Evolutionary conservation across 2,113 vertebrate species (phyloP).

Genomic region (Raja brachyura): DNA sequence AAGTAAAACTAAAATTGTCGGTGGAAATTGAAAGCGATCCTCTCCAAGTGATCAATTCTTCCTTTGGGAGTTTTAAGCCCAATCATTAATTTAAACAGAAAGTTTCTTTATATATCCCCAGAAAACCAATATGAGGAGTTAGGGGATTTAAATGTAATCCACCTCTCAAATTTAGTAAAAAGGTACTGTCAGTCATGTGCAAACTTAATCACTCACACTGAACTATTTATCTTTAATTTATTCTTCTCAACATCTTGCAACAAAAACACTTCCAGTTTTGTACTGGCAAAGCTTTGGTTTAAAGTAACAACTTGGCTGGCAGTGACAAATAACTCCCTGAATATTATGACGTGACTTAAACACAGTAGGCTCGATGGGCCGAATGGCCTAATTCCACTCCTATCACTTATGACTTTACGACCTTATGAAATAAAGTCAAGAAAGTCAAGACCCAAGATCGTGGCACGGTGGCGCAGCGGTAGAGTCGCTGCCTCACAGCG

Average conservation of each 20-base stretch:
- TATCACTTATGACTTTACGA: no score
- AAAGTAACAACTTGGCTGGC: background rate
- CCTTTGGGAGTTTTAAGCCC: background rate
- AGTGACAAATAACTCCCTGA: background rate
- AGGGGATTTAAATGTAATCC: background rate
- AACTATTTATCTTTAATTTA: background rate
- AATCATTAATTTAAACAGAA: background rate
- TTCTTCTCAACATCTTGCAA: background rate
- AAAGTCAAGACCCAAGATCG: no score
- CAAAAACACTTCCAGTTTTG: background rate
- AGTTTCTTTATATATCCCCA: background rate
- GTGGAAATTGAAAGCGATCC: background rate
- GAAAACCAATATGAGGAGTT: background rate
- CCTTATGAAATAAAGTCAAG: background rate
- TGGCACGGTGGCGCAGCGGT: no score
- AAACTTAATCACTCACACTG: background rate
- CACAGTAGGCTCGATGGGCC: background rate
- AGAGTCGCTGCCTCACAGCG: no score
- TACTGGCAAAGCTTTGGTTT: background rate
- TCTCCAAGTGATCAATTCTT: background rate
- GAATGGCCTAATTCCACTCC: no score
- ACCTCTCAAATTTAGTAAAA: background rate
- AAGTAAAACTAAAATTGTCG: background rate
- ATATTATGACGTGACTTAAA: background rate
- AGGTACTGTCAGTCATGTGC: background rate